Conservation (phyloP, 2,888 invertebrate genomes). For the Flexamia atlantica region DNA sequence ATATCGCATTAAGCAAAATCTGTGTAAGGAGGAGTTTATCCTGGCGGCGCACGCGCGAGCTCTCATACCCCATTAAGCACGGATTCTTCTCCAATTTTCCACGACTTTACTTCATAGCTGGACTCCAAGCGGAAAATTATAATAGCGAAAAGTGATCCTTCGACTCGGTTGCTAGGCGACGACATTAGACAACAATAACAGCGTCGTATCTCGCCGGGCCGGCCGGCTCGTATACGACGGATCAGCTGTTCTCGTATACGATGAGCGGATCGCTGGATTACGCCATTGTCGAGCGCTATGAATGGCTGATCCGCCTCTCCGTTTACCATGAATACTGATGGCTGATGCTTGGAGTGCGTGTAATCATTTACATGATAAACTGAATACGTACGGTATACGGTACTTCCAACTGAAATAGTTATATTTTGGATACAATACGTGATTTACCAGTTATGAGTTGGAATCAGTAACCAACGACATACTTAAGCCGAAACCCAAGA, state of each 20-base stretch:
- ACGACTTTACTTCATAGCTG: constrained; percentile 40
- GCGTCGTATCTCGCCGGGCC: neutral
- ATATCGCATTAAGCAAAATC: constrained; percentile 16
- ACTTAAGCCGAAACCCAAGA: no score
- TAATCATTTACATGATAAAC: neutral
- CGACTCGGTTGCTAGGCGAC: constrained; percentile 34
- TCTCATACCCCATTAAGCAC: constrained; percentile 47
- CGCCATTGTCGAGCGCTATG: constrained; percentile 14
- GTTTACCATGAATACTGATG: constrained; percentile 45
- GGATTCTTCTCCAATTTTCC: constrained; percentile 56
- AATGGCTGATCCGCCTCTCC: constrained; percentile 1
- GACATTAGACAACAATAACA: constrained; percentile 24
- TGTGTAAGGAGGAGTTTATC: constrained; percentile 27
- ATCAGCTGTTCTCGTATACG: constrained; percentile 14
- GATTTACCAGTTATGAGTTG: no score
- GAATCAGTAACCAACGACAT: no score
- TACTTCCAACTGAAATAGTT: no score
- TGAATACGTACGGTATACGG: no score
- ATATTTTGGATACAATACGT: no score
- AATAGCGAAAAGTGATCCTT: constrained; percentile 51
- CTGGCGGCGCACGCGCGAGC: constrained; percentile 12
- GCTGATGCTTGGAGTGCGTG: neutral
- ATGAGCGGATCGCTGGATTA: constrained; percentile 1
- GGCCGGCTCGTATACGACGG: constrained; percentile 8
- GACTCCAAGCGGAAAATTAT: constrained; percentile 55